Percentiles rank a stretch among this genome's conserved stretches.
Evolutionary conservation across 2,797 vertebrate species (phyloP).

Genomic region (Selene dorsalis): DNA sequence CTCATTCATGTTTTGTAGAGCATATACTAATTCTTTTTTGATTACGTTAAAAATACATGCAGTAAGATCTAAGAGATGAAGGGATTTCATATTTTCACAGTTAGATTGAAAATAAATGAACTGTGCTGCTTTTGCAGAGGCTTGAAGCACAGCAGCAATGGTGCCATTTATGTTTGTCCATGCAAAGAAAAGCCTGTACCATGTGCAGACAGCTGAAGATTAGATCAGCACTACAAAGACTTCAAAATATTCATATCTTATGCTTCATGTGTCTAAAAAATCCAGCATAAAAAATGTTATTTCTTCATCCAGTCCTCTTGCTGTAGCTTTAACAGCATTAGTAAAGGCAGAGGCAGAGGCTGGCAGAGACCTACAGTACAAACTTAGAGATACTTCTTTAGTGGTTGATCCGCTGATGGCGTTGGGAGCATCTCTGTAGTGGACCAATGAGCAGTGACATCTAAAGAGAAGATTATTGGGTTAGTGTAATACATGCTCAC

Average conservation of each 20-base stretch:
- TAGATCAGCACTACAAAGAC: not conserved
- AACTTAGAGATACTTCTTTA: not conserved
- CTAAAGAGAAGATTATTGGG: slow-evolving; percentile 22
- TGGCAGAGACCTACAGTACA: not conserved
- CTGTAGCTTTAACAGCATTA: slow-evolving; percentile 23
- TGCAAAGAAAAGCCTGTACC: slow-evolving; percentile 4
- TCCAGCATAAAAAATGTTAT: not conserved
- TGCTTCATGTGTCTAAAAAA: slow-evolving; percentile 4
- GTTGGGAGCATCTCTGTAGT: not conserved
- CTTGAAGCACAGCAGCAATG: not conserved
- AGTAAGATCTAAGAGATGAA: not conserved
- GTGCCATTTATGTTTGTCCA: not conserved
- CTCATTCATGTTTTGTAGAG: not conserved
- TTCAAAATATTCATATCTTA: slow-evolving; percentile 8
- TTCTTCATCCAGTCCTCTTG: not conserved
- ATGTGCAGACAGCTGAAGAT: slow-evolving; percentile 21
- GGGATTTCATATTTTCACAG: not conserved
- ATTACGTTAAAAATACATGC: too few species aligned
- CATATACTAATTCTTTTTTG: not conserved
- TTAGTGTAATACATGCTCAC: slow-evolving; percentile 11
- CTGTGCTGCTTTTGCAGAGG: not conserved
- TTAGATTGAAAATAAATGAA: not conserved
- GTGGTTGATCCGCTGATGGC: slow-evolving; percentile 4
- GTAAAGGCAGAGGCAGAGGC: slow-evolving; percentile 7
- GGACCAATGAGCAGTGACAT: slow-evolving; percentile 22